phyloP scores from a whole-genome alignment of 2,888 invertebrate species.

The Anoplius nigerrimus region DNA sequence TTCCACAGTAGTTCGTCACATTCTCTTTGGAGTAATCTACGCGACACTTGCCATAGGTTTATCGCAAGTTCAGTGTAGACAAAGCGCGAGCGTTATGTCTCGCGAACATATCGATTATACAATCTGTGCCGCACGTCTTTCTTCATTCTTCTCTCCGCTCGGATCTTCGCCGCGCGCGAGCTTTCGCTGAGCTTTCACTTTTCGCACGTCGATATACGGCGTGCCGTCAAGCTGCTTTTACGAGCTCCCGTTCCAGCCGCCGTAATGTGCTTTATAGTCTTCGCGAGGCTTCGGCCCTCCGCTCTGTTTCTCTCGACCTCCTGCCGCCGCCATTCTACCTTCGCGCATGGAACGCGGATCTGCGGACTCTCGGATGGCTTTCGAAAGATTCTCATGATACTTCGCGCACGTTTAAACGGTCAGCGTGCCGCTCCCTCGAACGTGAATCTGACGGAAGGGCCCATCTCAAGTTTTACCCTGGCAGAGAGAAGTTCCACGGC shows the following conservation, averaged over 20 bases:
- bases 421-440: too few relatives aligned
- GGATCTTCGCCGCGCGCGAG: not conserved
- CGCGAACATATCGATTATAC: slow-evolving; percentile 13
- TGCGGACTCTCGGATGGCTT: not conserved
- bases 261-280: slow-evolving; percentile 52
- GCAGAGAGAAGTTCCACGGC: too few relatives aligned
- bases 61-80: slow-evolving; percentile 28
- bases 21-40: too few relatives aligned
- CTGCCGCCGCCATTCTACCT: not conserved
- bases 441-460: too few relatives aligned
- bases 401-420: too few relatives aligned
- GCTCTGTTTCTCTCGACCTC: not conserved
- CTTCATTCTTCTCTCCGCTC: slow-evolving; percentile 18
- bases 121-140: slow-evolving; percentile 6
- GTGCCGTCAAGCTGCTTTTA: slow-evolving; percentile 46
- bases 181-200: slow-evolving; percentile 62
- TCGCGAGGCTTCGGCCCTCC: slow-evolving; percentile 39
- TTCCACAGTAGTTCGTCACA: too few relatives aligned
- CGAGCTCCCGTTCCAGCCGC: slow-evolving; percentile 34
- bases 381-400: slow-evolving; percentile 1
- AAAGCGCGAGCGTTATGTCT: slow-evolving; percentile 19
- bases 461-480: too few relatives aligned
- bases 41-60: not conserved
- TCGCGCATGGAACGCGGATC: too few relatives aligned
- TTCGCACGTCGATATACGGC: slow-evolving; percentile 25